Base-by-base conservation (phyloP, 2,888 invertebrate species). In the Ophraella communa region DNA sequence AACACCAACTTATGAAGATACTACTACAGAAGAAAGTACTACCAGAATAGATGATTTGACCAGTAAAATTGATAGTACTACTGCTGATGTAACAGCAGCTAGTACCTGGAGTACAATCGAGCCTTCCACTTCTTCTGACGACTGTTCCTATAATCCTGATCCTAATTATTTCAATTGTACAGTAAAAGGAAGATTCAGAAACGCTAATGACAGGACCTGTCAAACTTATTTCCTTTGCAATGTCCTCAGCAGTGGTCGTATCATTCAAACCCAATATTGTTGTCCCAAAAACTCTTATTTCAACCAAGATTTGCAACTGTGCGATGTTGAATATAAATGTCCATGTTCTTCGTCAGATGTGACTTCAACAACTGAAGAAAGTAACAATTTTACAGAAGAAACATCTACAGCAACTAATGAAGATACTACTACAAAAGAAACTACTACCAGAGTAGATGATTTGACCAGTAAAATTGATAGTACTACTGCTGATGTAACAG, bases 101-200 rank as follows among this genome's bases (percentile, higher is more conserved):
- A 64, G 44, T 20, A 59, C 63, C 0, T 18, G 24, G 3, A 18
- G 18, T 4, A 47, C 59, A 23, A 57, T 56, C 4, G 47, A 52
- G 24, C 33, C 30, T 21, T 17, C 62, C 1, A 49, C 20, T 14
- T 5, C 49, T 49, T 5, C 8, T 5, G 4, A 20, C 20, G 49
- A 23, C 17, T 59, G 59, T 49, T 27, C 3, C 4, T 33, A 59
- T n/a, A 21, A 20, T 27, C n/a, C 14, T n/a, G 11, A 60, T 53
- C 35, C 60, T 18, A 42, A n/a, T 49, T 49, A 62, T 39, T 73
- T 73, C 59, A 45, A n/a, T 30, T 74, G 74, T 52, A 73, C 80
- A 0, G 63, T 80, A 1, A 80, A 78, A 1, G 85, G 85, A 0
- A 79, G 84, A 70, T 85, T 79, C 49, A 78, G 83, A 0, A 77